These are phyloP conservation scores for Heliornis fulica DNA, from an alignment of 2,113 vertebrate species.

Conservation along the genomic window DNA sequence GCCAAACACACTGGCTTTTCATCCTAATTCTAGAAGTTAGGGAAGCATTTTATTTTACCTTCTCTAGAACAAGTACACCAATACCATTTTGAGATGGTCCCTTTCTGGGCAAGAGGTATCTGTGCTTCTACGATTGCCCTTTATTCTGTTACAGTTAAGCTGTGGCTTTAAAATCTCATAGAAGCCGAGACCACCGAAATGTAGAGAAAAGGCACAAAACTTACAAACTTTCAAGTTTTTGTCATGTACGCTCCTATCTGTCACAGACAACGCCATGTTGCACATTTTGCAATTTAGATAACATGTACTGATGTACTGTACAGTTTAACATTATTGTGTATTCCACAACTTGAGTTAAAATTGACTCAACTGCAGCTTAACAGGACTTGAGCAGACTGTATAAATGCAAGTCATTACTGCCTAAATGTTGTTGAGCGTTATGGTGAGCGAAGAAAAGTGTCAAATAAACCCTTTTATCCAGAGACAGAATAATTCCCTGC, in stretches of 20 bases:
- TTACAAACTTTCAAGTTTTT: not conserved
- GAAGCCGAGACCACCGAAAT: not conserved
- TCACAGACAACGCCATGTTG: not conserved
- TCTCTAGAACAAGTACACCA: not conserved
- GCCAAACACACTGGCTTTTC: fast-evolving
- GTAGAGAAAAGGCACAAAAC: not conserved
- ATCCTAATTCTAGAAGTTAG: not conserved
- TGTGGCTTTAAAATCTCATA: not conserved
- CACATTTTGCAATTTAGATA: not conserved
- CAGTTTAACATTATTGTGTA: not conserved
- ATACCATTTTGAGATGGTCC: not conserved
- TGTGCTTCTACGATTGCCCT: fast-evolving
- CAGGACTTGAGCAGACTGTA: not conserved
- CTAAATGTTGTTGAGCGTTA: not conserved
- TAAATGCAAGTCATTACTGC: conserved; percentile 15
- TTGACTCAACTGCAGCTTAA: not conserved
- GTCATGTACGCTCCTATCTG: not conserved
- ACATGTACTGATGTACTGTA: not conserved
- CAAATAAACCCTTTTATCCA: conserved; percentile 33
- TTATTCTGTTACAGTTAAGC: not conserved
- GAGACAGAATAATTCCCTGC: conserved; percentile 12
- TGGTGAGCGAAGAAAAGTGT: not conserved
- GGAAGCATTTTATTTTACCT: not conserved
- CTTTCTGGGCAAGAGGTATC: not conserved
- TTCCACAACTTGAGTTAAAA: conserved; percentile 19